Evolutionary conservation across 2,888 invertebrate species (phyloP), one percentile per base, ranked within the genome.

Genomic region (Charanyca ferruginea): DNA sequence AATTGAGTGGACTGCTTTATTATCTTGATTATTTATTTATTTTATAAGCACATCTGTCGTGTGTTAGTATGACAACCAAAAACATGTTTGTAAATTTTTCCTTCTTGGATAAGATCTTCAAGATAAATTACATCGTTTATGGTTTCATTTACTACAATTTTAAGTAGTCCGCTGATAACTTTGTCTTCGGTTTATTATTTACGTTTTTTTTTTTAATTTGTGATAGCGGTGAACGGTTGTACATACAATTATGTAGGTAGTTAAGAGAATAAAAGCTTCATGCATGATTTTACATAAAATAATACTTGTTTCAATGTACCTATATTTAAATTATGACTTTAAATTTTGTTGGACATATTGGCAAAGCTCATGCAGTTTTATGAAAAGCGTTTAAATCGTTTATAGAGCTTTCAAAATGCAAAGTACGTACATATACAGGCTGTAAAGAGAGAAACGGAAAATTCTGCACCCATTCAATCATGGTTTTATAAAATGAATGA

Each of bases 1-100:
- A 38, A 38, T 32, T 60, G 28, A 41, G 45, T 54, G 35, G 64
- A 77, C 71, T 65, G 61, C 45, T 75, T 59, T 16, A 28, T 47
- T 54, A 78, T 75, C 74, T 54, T 23, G 41, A 61, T 60, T 60
- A 57, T 59, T 45, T 41, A 48, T 42, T 62, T 74, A 49, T 55
- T 62, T 57, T 66, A 62, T 47, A 35, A 45, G 45, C 18, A 42
- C 32, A 42, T 13, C 22, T 62, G 20, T 3, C n/a, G 35, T 23
- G 32, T 35, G 49, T 58, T 60, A 32, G 23, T 53, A 61, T 38
- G 53, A 32, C 11, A 51, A 58, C 35, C 41, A 63, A 54, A 32
- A 44, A 28, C 9, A 25, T 25, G 25, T 38, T 44, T 35, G 3
- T 5, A 23, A 9, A 20, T 28, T 70, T 72, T 70, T 64, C 18